Evolutionary conservation across 2,888 invertebrate species (phyloP).

Genomic region (Hylaea fasciaria): DNA sequence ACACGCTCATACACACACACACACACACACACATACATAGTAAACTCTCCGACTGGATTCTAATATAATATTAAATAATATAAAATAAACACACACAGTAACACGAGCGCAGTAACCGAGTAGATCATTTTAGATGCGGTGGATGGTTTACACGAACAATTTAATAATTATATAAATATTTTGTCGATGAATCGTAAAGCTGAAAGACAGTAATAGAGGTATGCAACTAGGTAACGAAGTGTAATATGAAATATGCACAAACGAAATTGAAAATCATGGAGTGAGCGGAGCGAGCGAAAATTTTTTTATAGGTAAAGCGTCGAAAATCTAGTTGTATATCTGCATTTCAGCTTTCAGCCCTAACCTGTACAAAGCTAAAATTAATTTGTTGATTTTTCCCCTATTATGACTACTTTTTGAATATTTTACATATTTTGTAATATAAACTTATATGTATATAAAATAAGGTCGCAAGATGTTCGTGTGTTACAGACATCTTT

Average conservation of each 20-base stretch:
- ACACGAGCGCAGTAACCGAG: constrained; percentile 4
- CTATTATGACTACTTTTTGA: neutral
- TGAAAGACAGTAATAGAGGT: neutral
- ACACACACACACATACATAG: constrained; percentile 27
- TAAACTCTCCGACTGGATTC: too few relatives aligned
- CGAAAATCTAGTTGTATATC: neutral
- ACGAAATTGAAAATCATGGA: neutral
- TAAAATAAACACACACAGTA: neutral
- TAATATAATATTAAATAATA: neutral
- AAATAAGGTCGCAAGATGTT: constrained; percentile 13
- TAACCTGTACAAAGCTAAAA: constrained; percentile 5
- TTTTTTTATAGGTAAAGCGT: too few relatives aligned
- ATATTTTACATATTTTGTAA: neutral
- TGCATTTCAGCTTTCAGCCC: constrained; percentile 12
- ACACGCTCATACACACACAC: constrained; percentile 37
- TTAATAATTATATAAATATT: neutral
- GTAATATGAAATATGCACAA: neutral
- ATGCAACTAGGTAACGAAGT: neutral
- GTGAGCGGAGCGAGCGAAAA: constrained; percentile 1
- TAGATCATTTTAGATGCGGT: constrained; percentile 8
- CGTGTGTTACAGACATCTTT: constrained; percentile 21
- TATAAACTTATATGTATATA: neutral
- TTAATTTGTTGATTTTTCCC: neutral
- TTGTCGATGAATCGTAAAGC: neutral
- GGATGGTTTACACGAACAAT: constrained; percentile 11